A percentile compares a stretch with the other conserved stretches of the same genome.
Evolutionary conservation across 2,797 vertebrate species (phyloP).

Genomic region (Anniella stebbinsi): DNA sequence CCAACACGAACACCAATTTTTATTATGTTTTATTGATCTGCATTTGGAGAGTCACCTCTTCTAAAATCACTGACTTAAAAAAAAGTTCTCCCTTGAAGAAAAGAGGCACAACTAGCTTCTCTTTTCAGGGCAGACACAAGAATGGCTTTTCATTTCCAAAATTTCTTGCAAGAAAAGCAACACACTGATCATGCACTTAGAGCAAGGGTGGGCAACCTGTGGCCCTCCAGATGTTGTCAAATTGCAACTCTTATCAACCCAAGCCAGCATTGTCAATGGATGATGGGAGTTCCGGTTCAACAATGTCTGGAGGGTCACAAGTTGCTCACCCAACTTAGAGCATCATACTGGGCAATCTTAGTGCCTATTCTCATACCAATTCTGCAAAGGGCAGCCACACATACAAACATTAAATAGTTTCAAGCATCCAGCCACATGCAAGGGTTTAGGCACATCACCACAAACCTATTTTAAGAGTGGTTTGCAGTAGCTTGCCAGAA

Average conservation of each 20-base stretch:
- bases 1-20: constrained; percentile 41
- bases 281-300: too few relatives aligned
- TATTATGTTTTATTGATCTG: constrained; percentile 46
- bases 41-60: constrained; percentile 1
- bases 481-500: neutral
- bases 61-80: constrained; percentile 34
- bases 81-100: constrained; percentile 2
- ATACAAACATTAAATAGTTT: neutral
- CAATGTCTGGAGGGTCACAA: too few relatives aligned
- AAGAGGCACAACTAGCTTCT: neutral
- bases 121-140: neutral
- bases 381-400: neutral
- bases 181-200: rapidly evolving
- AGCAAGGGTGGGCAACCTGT: neutral
- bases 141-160: neutral
- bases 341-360: neutral
- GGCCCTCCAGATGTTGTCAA: too few relatives aligned
- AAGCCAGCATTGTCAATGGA: too few relatives aligned
- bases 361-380: neutral
- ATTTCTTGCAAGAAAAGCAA: constrained; percentile 16
- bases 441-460: neutral
- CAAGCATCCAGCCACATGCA: neutral
- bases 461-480: neutral
- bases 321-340: rapidly evolving
- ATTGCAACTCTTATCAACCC: too few relatives aligned